phyloP scores from a whole-genome alignment of 2,797 vertebrate genomes.

The Morus bassanus region DNA sequence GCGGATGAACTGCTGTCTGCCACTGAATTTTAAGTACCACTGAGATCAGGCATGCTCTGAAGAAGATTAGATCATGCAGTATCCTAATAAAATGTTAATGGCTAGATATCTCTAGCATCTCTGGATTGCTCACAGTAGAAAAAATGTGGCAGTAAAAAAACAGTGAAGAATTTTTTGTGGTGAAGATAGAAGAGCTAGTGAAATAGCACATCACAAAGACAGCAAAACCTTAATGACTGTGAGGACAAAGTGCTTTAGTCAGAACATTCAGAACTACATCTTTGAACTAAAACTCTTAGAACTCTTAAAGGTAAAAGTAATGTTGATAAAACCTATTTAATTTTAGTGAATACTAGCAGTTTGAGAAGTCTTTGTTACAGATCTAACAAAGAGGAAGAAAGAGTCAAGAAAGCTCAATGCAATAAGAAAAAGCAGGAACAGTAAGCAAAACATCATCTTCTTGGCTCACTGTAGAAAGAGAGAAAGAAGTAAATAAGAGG shows the following conservation, averaged over 20 bases:
- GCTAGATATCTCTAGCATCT: background rate
- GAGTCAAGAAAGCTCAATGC: background rate
- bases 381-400: background rate
- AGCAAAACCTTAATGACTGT: background rate
- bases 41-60: background rate
- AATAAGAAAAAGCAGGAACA: background rate
- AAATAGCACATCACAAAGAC: background rate
- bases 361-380: background rate
- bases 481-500: background rate
- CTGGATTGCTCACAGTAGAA: background rate
- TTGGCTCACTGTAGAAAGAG: background rate
- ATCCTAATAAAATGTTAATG: conserved; percentile 40
- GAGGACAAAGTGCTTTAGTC: background rate
- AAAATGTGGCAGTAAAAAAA: background rate
- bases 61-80: background rate
- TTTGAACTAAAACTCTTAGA: background rate
- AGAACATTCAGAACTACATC: background rate
- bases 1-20: background rate
- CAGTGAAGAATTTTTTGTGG: background rate
- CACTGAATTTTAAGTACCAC: conserved; percentile 26
- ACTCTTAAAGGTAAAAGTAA: background rate
- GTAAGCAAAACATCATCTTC: background rate
- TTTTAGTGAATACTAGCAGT: background rate
- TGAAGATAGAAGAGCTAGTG: background rate
- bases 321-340: background rate